These are phyloP conservation scores for Antigone vipio DNA, from an alignment of 2,113 vertebrate genomes.

Conservation along the genomic window DNA sequence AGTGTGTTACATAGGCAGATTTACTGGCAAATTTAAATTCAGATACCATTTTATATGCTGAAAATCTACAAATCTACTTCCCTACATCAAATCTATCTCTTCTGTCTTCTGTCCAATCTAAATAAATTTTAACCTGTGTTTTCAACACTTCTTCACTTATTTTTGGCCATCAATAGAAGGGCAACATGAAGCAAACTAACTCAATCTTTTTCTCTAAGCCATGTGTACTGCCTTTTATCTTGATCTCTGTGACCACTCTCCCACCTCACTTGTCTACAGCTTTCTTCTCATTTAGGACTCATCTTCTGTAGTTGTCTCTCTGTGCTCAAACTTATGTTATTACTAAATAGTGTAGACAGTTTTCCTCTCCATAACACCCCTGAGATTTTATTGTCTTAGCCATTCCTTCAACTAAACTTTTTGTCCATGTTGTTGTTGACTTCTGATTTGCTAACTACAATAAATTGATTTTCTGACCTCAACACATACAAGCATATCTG, in stretches of 20 bases:
- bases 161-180: not conserved
- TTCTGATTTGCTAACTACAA: not conserved
- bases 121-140: not conserved
- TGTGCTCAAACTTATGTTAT: not conserved
- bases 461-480: not conserved
- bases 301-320: not conserved
- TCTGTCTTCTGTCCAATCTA: not conserved
- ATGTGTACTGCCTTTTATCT: too few species aligned
- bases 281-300: not conserved
- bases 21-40: not conserved
- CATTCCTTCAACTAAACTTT: not conserved
- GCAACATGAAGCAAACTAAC: not conserved
- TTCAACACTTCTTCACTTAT: not conserved
- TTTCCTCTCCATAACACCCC: not conserved
- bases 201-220: not conserved
- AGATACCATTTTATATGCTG: not conserved
- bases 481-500: not conserved
- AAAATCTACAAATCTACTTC: not conserved
- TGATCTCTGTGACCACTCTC: not conserved
- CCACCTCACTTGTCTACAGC: not conserved
- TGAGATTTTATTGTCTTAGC: not conserved
- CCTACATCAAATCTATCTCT: not conserved
- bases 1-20: not conserved
- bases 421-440: not conserved
- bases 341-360: not conserved